Percentiles rank a stretch among this genome's conserved stretches.
These are phyloP conservation scores for Hippopotamus amphibius DNA, from an alignment of 2,113 vertebrate genomes.

Conservation along the genomic window DNA sequence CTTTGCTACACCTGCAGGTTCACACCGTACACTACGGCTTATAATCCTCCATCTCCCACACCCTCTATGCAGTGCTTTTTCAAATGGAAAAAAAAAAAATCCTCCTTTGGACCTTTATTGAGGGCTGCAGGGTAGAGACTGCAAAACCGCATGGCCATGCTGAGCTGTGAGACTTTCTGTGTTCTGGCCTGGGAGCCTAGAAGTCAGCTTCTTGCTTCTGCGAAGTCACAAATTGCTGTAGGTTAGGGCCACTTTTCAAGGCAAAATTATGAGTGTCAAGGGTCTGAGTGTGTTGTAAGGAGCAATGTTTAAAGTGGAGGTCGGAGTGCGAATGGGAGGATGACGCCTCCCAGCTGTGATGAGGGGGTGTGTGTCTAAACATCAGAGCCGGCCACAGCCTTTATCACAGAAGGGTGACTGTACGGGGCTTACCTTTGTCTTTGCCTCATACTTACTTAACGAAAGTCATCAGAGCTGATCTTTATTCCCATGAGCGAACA, in stretches of 20 bases:
- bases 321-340: not conserved
- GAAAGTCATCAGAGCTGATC: not conserved
- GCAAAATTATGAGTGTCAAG: not conserved
- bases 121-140: not conserved
- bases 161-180: not conserved
- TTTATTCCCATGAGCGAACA: not conserved
- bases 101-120: not conserved
- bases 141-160: accelerated
- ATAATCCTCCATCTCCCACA: not conserved
- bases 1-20: not conserved
- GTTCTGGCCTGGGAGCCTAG: accelerated
- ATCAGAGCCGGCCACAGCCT: not conserved
- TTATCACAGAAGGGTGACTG: not conserved
- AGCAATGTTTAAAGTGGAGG: not conserved
- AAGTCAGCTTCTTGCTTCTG: not conserved
- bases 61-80: not conserved
- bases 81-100: not conserved
- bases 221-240: not conserved
- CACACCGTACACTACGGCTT: accelerated
- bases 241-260: not conserved
- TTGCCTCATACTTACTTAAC: not conserved
- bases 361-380: not conserved
- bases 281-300: not conserved
- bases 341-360: accelerated
- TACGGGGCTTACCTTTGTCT: not conserved